phyloP scores from a whole-genome alignment of 2,888 invertebrate genomes.

The Plebejus argus region DNA sequence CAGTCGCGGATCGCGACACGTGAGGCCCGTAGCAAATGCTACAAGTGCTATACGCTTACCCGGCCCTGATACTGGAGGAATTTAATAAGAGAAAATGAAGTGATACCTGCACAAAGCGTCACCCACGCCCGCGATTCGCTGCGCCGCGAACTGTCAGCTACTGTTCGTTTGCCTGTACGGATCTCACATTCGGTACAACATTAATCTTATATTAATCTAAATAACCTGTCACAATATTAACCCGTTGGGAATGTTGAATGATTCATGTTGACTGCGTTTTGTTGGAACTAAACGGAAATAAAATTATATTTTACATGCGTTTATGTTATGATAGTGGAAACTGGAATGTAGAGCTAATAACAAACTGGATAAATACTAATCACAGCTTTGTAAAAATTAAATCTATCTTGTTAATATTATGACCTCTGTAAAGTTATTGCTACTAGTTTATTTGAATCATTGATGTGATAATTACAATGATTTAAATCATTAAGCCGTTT shows the following conservation, averaged over 20 bases:
- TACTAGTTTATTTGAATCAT: not conserved
- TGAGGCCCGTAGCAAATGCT: slow-evolving; percentile 48
- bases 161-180: slow-evolving; percentile 51
- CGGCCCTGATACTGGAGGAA: slow-evolving; percentile 53
- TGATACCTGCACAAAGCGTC: slow-evolving; percentile 56
- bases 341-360: slow-evolving; percentile 1
- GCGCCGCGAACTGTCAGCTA: slow-evolving; percentile 64
- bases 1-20: not conserved
- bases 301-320: not conserved
- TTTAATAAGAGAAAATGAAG: slow-evolving; percentile 72
- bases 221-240: slow-evolving; percentile 27
- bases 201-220: slow-evolving; percentile 32
- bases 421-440: not conserved
- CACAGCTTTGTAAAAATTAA: not conserved
- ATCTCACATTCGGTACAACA: slow-evolving; percentile 29
- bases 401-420: not conserved
- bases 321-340: not conserved
- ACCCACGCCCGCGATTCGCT: slow-evolving; percentile 62
- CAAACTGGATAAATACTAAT: not conserved
- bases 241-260: slow-evolving; percentile 21
- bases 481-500: not conserved
- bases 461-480: not conserved
- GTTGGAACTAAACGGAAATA: slow-evolving; percentile 3
- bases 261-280: not conserved
- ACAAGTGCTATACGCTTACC: slow-evolving; percentile 46